Conservation (phyloP, 1,140 invertebrate genomes). For the Dryas iulia region DNA sequence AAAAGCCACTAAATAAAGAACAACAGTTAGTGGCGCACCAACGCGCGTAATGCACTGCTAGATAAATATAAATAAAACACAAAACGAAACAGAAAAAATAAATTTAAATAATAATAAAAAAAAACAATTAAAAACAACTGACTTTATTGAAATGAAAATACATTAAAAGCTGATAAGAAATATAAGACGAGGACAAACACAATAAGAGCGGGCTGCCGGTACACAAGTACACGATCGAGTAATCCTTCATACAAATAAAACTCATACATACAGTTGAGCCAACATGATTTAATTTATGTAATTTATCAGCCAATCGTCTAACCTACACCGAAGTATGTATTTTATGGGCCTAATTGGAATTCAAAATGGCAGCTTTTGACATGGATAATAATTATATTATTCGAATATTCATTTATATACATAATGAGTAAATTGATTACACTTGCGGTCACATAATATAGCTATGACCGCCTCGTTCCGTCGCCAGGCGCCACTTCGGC, state of each 20-base stretch:
- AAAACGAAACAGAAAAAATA: background rate
- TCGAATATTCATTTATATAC: slow-evolving; percentile 28
- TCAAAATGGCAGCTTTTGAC: background rate
- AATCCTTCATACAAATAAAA: slow-evolving; percentile 19
- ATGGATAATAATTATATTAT: slow-evolving; percentile 7
- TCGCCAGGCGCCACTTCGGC: slow-evolving; percentile 25
- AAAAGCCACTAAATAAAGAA: too few relatives aligned
- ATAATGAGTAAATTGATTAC: slow-evolving; percentile 27
- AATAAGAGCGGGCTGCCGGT: background rate
- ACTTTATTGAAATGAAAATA: slow-evolving; percentile 43
- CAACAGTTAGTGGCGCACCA: too few relatives aligned
- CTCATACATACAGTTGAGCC: slow-evolving; percentile 14
- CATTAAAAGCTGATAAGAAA: slow-evolving; percentile 33
- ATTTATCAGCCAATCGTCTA: slow-evolving; percentile 24
- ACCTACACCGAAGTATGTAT: slow-evolving; percentile 11
- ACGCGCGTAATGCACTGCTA: too few relatives aligned
- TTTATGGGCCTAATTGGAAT: slow-evolving; percentile 19
- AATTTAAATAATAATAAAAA: slow-evolving; percentile 34
- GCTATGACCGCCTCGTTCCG: slow-evolving; percentile 9
- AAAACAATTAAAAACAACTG: slow-evolving; percentile 39
- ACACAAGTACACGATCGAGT: background rate
- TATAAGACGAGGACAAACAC: slow-evolving; percentile 24
- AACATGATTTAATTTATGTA: slow-evolving; percentile 30
- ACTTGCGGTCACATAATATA: slow-evolving; percentile 9
- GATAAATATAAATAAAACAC: too few relatives aligned